phyloP scores from a whole-genome alignment of 2,797 vertebrate species.

The Lateolabrax maculatus region DNA sequence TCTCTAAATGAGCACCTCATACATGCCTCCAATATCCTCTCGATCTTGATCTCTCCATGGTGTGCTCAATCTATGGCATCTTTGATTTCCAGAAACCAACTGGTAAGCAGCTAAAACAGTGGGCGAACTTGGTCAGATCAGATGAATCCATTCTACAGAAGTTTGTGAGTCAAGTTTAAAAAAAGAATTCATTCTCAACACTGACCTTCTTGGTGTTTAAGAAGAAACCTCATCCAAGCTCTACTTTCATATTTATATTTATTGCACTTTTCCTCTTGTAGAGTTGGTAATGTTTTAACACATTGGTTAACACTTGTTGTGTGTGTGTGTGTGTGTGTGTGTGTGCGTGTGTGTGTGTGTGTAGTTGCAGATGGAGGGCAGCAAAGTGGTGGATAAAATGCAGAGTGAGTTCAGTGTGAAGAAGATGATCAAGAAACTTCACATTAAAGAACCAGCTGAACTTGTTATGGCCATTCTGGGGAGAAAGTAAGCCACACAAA shows the following conservation, averaged over 20 bases:
- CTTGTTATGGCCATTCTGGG: conserved; percentile 90
- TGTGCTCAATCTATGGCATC: not conserved
- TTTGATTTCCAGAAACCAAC: conserved; percentile 65
- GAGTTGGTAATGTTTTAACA: not conserved
- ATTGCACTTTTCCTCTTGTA: not conserved
- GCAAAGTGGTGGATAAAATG: conserved; percentile 80
- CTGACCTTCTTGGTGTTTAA: not conserved
- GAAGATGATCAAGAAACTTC: conserved; percentile 89
- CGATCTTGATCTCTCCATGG: not conserved
- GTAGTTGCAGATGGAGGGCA: conserved; percentile 49
- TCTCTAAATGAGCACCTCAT: not conserved
- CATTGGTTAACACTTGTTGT: not conserved
- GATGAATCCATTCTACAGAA: conserved; percentile 53
- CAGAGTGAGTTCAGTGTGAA: conserved; percentile 88
- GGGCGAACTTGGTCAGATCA: conserved; percentile 70
- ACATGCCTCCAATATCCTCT: not conserved
- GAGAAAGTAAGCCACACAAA: conserved; percentile 81
- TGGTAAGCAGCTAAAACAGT: conserved; percentile 51
- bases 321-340: not conserved
- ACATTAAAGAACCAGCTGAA: conserved; percentile 90
- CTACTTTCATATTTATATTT: not conserved
- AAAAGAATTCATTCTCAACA: not conserved
- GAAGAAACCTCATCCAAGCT: not conserved
- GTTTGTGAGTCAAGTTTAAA: conserved; percentile 71
- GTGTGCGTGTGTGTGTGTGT: conserved; percentile 17